Conservation (phyloP, 1,140 invertebrate species). For the Drosophila pruinosa region DNA sequence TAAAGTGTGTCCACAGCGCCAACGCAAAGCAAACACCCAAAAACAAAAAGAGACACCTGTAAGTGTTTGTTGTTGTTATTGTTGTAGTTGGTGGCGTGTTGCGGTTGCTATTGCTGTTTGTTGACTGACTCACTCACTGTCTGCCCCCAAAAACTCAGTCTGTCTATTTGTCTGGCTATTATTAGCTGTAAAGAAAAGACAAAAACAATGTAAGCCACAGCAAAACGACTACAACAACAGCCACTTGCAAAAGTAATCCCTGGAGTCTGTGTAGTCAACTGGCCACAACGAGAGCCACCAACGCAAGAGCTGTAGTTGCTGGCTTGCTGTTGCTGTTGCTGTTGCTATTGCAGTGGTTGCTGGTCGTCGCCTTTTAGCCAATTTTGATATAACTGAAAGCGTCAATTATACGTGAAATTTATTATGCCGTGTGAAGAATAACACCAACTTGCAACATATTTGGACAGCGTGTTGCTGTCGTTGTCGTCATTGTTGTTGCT, state of each 20-base stretch:
- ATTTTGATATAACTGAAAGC: constrained; percentile 82
- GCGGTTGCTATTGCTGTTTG: constrained; percentile 8
- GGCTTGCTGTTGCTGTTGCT: constrained; percentile 3
- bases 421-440: constrained; percentile 82
- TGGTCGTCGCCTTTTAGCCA: constrained; percentile 70
- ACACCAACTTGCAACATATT: constrained; percentile 81
- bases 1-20: constrained; percentile 43
- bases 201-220: constrained; percentile 68
- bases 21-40: constrained; percentile 40
- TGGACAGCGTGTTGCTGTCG: constrained; percentile 59
- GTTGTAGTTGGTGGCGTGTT: background rate
- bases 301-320: constrained; percentile 47
- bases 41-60: constrained; percentile 53
- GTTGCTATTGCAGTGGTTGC: constrained; percentile 16
- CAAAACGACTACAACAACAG: constrained; percentile 23
- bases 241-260: constrained; percentile 40
- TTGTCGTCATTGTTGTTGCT: constrained; percentile 22
- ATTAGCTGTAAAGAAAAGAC: constrained; percentile 62
- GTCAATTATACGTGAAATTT: constrained; percentile 82
- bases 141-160: background rate
- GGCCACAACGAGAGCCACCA: constrained; percentile 58
- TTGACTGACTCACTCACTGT: constrained; percentile 12
- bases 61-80: constrained; percentile 2
- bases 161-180: constrained; percentile 24
- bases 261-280: constrained; percentile 25